Evolutionary conservation across 2,888 invertebrate genomes (phyloP).

Genomic region (Oconnorella tubifera): DNA sequence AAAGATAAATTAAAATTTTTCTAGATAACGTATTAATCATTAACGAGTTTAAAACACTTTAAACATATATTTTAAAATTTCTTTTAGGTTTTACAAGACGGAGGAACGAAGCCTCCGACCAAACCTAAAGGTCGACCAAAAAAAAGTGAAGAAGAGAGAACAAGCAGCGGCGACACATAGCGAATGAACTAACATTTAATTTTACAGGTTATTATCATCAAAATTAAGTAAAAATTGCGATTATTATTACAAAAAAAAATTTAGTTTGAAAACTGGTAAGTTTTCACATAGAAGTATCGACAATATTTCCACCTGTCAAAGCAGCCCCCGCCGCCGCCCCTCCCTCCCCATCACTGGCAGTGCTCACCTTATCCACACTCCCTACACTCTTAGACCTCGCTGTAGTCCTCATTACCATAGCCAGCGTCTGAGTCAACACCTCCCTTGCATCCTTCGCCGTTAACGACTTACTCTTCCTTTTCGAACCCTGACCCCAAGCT

Average conservation of each 20-base stretch:
- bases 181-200: too few species aligned
- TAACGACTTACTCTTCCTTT: neutral
- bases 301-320: too few species aligned
- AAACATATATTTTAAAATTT: too few species aligned
- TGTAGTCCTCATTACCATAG: neutral
- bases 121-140: constrained; percentile 7
- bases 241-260: too few species aligned
- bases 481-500: neutral
- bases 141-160: neutral
- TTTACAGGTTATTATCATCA: too few species aligned
- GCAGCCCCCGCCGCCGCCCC: neutral
- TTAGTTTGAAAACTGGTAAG: too few species aligned
- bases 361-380: neutral
- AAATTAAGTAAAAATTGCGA: too few species aligned
- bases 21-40: too few species aligned
- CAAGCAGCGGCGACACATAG: too few species aligned
- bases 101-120: neutral
- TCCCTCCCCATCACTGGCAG: neutral
- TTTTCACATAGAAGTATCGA: too few species aligned
- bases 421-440: neutral
- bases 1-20: too few species aligned
- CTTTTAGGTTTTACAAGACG: constrained; percentile 3
- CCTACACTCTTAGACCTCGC: neutral
- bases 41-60: too few species aligned
- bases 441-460: neutral